Percentiles rank a stretch among this genome's conserved stretches.
These are phyloP conservation scores for Manduca sexta DNA, from an alignment of 1,140 invertebrate genomes.

Conservation along the genomic window DNA sequence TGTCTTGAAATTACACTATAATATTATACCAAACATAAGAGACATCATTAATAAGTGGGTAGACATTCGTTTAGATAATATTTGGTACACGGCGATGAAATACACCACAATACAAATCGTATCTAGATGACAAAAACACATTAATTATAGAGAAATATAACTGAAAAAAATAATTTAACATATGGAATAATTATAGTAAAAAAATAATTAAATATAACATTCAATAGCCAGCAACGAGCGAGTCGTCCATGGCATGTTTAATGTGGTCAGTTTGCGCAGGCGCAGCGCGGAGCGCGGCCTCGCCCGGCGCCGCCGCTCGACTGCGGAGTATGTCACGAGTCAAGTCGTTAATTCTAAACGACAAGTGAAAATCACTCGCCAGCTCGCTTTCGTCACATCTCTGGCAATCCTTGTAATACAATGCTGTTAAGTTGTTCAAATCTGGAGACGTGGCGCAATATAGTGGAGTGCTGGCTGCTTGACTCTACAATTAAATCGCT, in stretches of 20 bases:
- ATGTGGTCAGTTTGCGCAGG: slow-evolving; percentile 1
- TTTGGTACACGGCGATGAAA: too few relatives aligned
- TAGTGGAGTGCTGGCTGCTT: slow-evolving; percentile 90
- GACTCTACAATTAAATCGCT: slow-evolving; percentile 78
- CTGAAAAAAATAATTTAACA: too few relatives aligned
- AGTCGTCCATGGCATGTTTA: slow-evolving; percentile 21
- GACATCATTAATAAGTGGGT: too few relatives aligned
- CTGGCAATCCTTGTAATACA: slow-evolving; percentile 95
- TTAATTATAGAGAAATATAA: too few relatives aligned
- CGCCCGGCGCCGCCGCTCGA: slow-evolving; percentile 10
- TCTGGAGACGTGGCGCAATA: slow-evolving; percentile 90
- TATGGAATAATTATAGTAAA: too few relatives aligned
- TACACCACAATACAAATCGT: too few relatives aligned
- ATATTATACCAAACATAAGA: too few relatives aligned
- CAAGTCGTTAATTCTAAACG: slow-evolving; percentile 46
- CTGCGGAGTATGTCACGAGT: slow-evolving; percentile 32
- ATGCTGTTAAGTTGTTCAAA: slow-evolving; percentile 84
- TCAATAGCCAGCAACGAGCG: slow-evolving; percentile 27
- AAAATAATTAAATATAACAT: background rate
- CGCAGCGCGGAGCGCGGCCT: background rate
- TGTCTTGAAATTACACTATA: too few relatives aligned
- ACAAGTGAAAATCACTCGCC: slow-evolving; percentile 71
- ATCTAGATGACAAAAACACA: too few relatives aligned
- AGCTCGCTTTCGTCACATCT: slow-evolving; percentile 80
- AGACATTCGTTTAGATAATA: too few relatives aligned